Evolutionary conservation across 2,888 invertebrate genomes (phyloP).

Genomic region (Acholoe squamosa): DNA sequence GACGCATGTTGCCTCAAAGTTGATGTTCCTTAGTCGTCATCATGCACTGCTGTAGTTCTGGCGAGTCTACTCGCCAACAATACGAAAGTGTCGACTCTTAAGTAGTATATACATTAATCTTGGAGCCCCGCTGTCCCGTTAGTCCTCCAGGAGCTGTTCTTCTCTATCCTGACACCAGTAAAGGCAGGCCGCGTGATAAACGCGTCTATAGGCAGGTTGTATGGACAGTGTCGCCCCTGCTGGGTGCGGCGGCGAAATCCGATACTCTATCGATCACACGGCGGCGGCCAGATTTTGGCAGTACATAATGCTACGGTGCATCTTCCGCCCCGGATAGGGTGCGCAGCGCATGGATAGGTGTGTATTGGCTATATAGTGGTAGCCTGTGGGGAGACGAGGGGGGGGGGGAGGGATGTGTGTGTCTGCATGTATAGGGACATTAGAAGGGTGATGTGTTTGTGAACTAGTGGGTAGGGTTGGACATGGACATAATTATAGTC

Average conservation of each 20-base stretch:
- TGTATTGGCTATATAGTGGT: not conserved
- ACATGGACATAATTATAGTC: too few species aligned
- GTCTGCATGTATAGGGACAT: not conserved
- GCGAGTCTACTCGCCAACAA: too few species aligned
- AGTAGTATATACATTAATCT: too few species aligned
- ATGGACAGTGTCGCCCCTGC: constrained; percentile 51
- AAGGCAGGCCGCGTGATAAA: not conserved
- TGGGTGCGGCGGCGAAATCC: constrained; percentile 24
- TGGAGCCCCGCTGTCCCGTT: too few species aligned
- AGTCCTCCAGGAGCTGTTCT: too few species aligned
- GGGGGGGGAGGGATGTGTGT: not conserved
- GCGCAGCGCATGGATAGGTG: not conserved
- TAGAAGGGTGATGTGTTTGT: too few species aligned
- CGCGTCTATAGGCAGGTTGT: constrained; percentile 24
- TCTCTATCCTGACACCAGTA: too few species aligned
- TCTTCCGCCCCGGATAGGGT: not conserved
- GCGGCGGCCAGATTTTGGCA: constrained; percentile 10
- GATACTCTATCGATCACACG: constrained; percentile 38
- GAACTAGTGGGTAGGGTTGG: too few species aligned
- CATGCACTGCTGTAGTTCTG: too few species aligned
- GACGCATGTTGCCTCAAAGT: too few species aligned
- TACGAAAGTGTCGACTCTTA: too few species aligned
- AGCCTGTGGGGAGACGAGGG: not conserved
- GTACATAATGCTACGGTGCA: constrained; percentile 39
- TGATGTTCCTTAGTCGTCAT: too few species aligned